phyloP scores from a whole-genome alignment of 2,888 invertebrate species.

The Drosophila cognata region DNA sequence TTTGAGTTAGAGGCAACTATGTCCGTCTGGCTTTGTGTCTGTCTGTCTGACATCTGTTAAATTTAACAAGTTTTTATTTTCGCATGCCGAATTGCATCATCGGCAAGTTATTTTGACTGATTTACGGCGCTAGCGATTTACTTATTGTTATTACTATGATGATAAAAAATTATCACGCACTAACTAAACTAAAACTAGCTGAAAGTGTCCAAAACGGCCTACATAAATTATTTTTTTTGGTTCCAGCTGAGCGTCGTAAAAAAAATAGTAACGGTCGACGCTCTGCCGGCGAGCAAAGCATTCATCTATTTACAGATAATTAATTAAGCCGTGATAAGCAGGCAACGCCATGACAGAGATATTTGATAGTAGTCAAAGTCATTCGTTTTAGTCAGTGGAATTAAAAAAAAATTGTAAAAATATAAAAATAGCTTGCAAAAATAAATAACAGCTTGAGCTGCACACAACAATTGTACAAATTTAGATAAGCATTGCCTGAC shows the following conservation, averaged over 20 bases:
- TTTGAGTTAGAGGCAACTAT: constrained; percentile 44
- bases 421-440: constrained; percentile 5
- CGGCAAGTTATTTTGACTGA: constrained; percentile 57
- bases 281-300: constrained; percentile 38
- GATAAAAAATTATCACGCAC: constrained; percentile 64
- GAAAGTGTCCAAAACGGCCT: constrained; percentile 37
- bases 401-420: constrained; percentile 22
- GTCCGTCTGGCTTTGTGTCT: not conserved
- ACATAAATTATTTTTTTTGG: constrained; percentile 10
- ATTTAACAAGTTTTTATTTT: constrained; percentile 48
- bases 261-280: constrained; percentile 44
- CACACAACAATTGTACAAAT: constrained; percentile 38
- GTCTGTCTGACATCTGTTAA: constrained; percentile 28
- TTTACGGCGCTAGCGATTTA: constrained; percentile 42
- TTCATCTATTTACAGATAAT: constrained; percentile 60
- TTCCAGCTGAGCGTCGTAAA: constrained; percentile 28
- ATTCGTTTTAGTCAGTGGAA: constrained; percentile 47
- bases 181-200: constrained; percentile 10
- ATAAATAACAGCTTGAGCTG: constrained; percentile 29
- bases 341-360: constrained; percentile 10
- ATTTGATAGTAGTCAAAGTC: constrained; percentile 41
- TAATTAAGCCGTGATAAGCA: constrained; percentile 71
- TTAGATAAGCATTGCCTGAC: constrained; percentile 60
- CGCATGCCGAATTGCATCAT: constrained; percentile 69
- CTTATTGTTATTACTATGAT: constrained; percentile 23